Evolutionary conservation across 2,113 vertebrate genomes (phyloP), one percentile per base, ranked within the genome.

Genomic region (Rhinoderma darwinii): DNA sequence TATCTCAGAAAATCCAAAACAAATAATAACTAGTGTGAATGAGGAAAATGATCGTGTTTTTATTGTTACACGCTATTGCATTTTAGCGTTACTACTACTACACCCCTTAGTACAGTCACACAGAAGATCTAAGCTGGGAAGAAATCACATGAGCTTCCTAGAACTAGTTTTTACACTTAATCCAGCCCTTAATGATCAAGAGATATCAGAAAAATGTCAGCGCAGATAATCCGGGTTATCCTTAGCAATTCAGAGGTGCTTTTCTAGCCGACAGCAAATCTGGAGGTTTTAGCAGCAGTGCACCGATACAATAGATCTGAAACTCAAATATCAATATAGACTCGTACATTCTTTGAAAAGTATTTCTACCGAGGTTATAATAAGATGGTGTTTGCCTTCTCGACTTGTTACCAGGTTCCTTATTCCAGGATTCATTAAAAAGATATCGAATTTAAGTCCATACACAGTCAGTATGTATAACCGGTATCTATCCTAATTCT

Each of bases 141-240:
- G 11, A 89, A 90, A 41, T 82, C 78, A 88, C 10, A 61, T 37
- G 89, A 0, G 51, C 51, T 87, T 86, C 89, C 82, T 66, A 91
- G 86, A 87, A 86, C 87, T 88, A 88, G 77, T 56, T 43, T 88
- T 75, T 73, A 18, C 68, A 82, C 88, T 91, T 89, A 89, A 90
- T 89, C 84, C 75, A 88, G 83, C 88, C 41, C 88, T 91, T 84
- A 81, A 79, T 68, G 87, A 91, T 89, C 88, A 90, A 89, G 85
- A 90, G 88, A 84, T 54, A 86, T 90, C 75, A 90, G 86, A 39
- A 80, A 88, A 88, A 30, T 79, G 86, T 88, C 89, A 89, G 88
- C 89, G 74, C 66, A 90, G 89, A 89, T 89, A 90, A 92, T 89
- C 77, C 25, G 87, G 86, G 70, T 84, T 89, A 90, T 88, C 84